These are phyloP conservation scores for Drosophila formosana DNA, from an alignment of 2,888 invertebrate genomes.

Conservation along the genomic window DNA sequence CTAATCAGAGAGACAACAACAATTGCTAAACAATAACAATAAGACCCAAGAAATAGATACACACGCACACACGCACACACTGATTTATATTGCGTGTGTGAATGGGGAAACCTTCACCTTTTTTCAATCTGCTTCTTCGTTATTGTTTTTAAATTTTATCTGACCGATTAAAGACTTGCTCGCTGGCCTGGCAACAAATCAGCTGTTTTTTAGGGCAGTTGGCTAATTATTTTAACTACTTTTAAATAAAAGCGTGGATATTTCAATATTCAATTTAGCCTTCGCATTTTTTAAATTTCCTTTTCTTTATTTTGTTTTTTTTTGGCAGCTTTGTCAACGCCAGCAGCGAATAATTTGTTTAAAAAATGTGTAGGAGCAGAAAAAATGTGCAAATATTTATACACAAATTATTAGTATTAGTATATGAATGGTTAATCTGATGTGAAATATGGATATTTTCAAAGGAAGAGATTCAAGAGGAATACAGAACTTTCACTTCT, in stretches of 20 bases:
- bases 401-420: not conserved
- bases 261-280: constrained; percentile 30
- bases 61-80: constrained; percentile 20
- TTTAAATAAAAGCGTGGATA: constrained; percentile 14
- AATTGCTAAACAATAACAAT: constrained; percentile 26
- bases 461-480: not conserved
- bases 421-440: constrained; percentile 10
- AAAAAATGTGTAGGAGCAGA: constrained; percentile 29
- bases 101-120: constrained; percentile 43
- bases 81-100: constrained; percentile 4
- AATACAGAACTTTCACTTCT: not conserved
- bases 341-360: constrained; percentile 47
- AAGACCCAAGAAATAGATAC: constrained; percentile 28
- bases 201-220: not conserved
- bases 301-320: constrained; percentile 34
- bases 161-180: constrained; percentile 12
- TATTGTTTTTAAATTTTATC: constrained; percentile 22
- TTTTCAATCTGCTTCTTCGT: constrained; percentile 40
- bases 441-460: constrained; percentile 6
- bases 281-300: constrained; percentile 37
- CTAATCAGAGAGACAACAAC: constrained; percentile 34
- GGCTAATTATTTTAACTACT: constrained; percentile 10
- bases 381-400: constrained; percentile 11
- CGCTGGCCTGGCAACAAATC: constrained; percentile 23
- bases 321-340: constrained; percentile 47